Evolutionary conservation across 2,113 vertebrate genomes (phyloP), one percentile per base, ranked within the genome.

Genomic region (Micronisus gabar): DNA sequence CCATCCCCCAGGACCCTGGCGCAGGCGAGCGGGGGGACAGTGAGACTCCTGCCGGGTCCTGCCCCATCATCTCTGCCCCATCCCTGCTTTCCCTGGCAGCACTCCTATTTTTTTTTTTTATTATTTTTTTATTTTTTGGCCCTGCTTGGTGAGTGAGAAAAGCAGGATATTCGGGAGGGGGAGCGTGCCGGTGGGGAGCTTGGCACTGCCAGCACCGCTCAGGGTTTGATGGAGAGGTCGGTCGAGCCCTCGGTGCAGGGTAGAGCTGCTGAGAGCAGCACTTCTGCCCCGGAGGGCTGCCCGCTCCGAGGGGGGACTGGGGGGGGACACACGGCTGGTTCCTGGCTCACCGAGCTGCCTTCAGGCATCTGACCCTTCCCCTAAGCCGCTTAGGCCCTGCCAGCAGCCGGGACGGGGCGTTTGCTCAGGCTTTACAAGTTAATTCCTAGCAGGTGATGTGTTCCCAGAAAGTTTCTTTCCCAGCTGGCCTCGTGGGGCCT

Each of bases 401-500:
- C 79, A 15, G 65, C 71, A 18, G 88, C 45, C 29, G 23, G 76
- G 91, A 2, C 11, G 3, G 65, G 75, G 67, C 13, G 7, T 18
- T 55, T 11, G 93, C 74, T 34, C 93, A 27, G 88, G 90, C 93
- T 97, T 96, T 95, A 0, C 48, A 0, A 58, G 58, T 83, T 98
- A 97, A 98, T 96, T 94, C 97, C 95, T 11, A 95, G 95, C 97
- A 96, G 97, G 93, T 97, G 97, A 97, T 94, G 65, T 0, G 17
- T 94, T 96, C 86, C 74, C 81, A 92, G 45, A 8, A 48, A 71
- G 81, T 96, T 90, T 47, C 81, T 55, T 88, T 85, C 80, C 85
- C 89, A 68, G 76, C 66, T 9, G 1, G 48, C 50, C 20, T 83
- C 4, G 3, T 8, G 75, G 32, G 56, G 62, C 80, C 91, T 63